These are phyloP conservation scores for Noctua janthina DNA, from an alignment of 2,888 invertebrate genomes.

Conservation along the genomic window DNA sequence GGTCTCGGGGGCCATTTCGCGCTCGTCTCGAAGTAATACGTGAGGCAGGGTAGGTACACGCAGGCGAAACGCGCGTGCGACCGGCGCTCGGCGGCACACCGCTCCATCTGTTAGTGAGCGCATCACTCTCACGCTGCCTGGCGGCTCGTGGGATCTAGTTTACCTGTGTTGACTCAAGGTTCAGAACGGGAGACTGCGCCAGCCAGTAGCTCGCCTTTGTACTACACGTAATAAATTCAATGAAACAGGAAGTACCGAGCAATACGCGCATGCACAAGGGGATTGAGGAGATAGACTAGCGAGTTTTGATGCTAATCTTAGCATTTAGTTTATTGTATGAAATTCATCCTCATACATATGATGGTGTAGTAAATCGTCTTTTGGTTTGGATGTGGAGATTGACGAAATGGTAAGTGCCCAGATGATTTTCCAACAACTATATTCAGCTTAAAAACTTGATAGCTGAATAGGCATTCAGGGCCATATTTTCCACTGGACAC, in stretches of 20 bases:
- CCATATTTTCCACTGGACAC: too few relatives aligned
- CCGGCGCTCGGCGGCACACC: constrained; percentile 1
- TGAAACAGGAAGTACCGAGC: background rate
- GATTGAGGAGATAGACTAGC: background rate
- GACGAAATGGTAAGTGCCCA: background rate
- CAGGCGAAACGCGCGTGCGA: constrained; percentile 18
- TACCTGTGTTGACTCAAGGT: constrained; percentile 16
- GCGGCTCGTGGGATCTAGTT: constrained; percentile 1
- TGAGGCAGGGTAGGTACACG: constrained; percentile 44
- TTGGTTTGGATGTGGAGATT: background rate
- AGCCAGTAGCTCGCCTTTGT: background rate
- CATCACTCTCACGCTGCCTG: constrained; percentile 9
- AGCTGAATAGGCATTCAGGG: too few relatives aligned
- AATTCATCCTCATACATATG: background rate
- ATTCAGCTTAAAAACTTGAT: background rate
- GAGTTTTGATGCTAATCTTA: constrained; percentile 4
- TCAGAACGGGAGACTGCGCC: background rate
- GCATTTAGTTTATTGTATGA: background rate
- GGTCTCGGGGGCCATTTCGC: constrained; percentile 68
- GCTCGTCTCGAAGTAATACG: constrained; percentile 62
- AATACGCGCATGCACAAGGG: background rate
- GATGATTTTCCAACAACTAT: background rate
- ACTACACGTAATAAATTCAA: background rate
- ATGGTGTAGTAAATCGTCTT: background rate
- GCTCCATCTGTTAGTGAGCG: constrained; percentile 16